These are phyloP conservation scores for Selenia dentaria DNA, from an alignment of 2,888 invertebrate genomes.

Conservation along the genomic window DNA sequence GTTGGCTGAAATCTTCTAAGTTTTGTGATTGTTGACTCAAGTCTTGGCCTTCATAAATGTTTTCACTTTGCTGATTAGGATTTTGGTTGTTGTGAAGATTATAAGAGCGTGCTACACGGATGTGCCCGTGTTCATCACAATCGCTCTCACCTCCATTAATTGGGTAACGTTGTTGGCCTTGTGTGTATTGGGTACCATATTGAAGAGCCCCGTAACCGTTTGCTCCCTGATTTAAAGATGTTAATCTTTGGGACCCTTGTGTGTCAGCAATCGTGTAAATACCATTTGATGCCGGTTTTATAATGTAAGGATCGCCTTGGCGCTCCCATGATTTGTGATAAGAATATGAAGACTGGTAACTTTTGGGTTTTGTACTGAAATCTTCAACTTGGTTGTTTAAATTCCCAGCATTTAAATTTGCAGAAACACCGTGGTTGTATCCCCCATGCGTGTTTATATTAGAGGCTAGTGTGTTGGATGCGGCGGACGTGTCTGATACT, in stretches of 20 bases:
- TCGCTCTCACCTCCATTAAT: conserved; percentile 34
- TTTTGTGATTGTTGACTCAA: conserved; percentile 17
- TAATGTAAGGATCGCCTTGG: conserved; percentile 78
- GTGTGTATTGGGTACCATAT: conserved; percentile 52
- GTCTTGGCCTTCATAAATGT: conserved; percentile 36
- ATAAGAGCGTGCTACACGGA: conserved; percentile 62
- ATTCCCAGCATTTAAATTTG: conserved; percentile 25
- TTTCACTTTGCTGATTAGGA: conserved; percentile 36
- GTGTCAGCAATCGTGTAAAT: conserved; percentile 31
- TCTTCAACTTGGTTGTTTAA: conserved; percentile 46
- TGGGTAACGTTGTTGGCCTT: conserved; percentile 46
- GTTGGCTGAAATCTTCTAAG: conserved; percentile 39
- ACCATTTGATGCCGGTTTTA: conserved; percentile 57
- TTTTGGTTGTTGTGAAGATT: conserved; percentile 23
- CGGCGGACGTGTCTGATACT: conserved; percentile 28
- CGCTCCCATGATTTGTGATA: conserved; percentile 82
- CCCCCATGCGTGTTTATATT: conserved; percentile 26
- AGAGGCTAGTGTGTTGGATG: conserved; percentile 26
- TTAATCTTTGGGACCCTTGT: conserved; percentile 56
- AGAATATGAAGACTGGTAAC: conserved; percentile 77
- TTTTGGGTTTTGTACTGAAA: conserved; percentile 61
- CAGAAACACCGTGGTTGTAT: conserved; percentile 12
- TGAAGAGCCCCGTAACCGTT: conserved; percentile 46
- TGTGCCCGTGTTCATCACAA: conserved; percentile 60
- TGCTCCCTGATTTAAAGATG: conserved; percentile 42